Conservation (phyloP, 2,888 invertebrate genomes). For the Heterodera filipjevi region DNA sequence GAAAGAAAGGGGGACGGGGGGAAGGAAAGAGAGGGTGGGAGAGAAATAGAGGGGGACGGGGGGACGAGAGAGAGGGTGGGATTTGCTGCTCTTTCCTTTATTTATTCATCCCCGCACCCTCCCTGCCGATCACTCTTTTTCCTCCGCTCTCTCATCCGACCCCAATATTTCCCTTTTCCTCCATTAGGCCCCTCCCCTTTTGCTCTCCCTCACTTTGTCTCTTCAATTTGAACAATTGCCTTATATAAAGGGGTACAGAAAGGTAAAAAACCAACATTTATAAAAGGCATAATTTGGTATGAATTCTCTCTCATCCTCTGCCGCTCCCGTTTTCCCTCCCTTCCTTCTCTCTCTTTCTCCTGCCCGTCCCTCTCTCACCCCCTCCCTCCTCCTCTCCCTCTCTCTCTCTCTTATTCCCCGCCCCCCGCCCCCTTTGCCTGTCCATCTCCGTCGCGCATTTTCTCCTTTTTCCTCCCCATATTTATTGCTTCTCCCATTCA, state of each 20-base stretch:
- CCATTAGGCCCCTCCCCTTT: background rate
- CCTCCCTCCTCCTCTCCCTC: background rate
- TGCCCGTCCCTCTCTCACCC: background rate
- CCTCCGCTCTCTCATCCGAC: too few species aligned
- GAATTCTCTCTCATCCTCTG: background rate
- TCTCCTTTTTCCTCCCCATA: background rate
- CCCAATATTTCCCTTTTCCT: too few species aligned
- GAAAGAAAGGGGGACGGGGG: background rate
- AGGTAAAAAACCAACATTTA: background rate
- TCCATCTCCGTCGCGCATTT: background rate
- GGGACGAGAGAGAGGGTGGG: background rate
- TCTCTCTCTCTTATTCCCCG: background rate
- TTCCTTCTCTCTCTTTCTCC: background rate
- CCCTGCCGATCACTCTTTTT: background rate
- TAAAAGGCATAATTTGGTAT: slow-evolving; percentile 4
- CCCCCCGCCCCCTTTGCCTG: background rate
- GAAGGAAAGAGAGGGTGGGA: background rate
- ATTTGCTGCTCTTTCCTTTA: background rate
- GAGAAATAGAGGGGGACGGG: background rate
- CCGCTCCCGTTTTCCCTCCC: too few species aligned
- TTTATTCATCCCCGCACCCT: background rate
- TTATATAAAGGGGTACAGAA: background rate
- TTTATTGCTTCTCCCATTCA: background rate
- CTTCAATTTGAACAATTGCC: slow-evolving; percentile 16
- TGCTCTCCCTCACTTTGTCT: background rate